These are phyloP conservation scores for Chorisops tibialis DNA, from an alignment of 2,888 invertebrate genomes.

Conservation along the genomic window DNA sequence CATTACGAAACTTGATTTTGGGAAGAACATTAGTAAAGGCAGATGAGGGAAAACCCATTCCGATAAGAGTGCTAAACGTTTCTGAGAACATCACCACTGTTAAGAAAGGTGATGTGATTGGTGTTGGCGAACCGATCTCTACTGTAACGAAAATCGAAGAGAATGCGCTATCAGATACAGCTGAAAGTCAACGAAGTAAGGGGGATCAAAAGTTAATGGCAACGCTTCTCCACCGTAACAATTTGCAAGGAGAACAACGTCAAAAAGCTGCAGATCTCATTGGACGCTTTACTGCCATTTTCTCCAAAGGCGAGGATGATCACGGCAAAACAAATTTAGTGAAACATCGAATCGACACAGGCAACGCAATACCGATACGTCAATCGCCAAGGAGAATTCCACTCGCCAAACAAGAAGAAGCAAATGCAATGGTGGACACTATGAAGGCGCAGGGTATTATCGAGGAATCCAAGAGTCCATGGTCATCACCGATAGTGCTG, in stretches of 20 bases:
- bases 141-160: too few relatives aligned
- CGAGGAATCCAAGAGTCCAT: background rate
- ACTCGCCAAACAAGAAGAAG: conserved; percentile 2
- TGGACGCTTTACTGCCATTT: background rate
- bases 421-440: background rate
- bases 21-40: background rate
- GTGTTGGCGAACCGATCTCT: background rate
- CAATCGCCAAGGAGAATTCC: conserved; percentile 2
- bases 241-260: too few relatives aligned
- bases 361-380: background rate
- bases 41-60: background rate
- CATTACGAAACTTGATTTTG: background rate
- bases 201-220: too few relatives aligned
- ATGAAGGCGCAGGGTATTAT: conserved; percentile 1
- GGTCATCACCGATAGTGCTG: too few relatives aligned
- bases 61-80: background rate
- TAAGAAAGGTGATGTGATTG: background rate
- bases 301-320: background rate
- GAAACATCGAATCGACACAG: background rate
- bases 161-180: background rate
- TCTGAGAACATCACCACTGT: too few relatives aligned
- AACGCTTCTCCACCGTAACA: too few relatives aligned
- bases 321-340: background rate
- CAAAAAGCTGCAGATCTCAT: background rate
- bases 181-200: background rate